Evolutionary conservation across 92 coral and sea anemone genomes (phyloP), one percentile per base, ranked within the genome.

Genomic region (Ricordea florida): DNA sequence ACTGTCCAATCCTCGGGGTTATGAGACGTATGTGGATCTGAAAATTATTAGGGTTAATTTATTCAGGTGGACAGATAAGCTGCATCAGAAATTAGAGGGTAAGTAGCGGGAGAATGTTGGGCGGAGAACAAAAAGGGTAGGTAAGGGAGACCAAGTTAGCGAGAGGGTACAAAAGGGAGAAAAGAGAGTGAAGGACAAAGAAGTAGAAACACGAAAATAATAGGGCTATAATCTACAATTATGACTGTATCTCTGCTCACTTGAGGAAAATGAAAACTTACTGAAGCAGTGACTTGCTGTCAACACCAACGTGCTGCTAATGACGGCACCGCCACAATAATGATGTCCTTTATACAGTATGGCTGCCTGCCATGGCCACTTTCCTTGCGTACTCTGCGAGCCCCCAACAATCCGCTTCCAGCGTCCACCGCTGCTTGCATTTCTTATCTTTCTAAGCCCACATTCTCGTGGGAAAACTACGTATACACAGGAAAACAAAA

Each of bases 361-460:
- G 4, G 94, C 87, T 5, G 84, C 94, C 20, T 94, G 98, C 98
- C 98, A 94, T 0, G 98, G 98, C 87, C 97, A 94, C 72, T 91
- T 90, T 26, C 98, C 98, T 34, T 89, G 89, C 31, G 29, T 29
- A 45, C 92, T 89, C 57, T 76, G 75, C 20, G 59, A 40, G 0
- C 98, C 98, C 4, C 94, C 94, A 30, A 91, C 93, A 23, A 91
- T 86, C 10, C 97, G 82, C 57, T 76, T 83, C 9, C 41, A 48
- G 16, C 96, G 69, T 14, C 89, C 59, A 15, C 63, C 26, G 1
- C 21, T n/a, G n/a, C 64, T 17, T 2, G 51, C 17, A 20, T 17
- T 70, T 27, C 55, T 20, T 25, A 70, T 70, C 48, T 38, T 70
- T 55, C 65, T 55, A 20, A 65, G 15, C 4, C 88, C 88, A 20